These are phyloP conservation scores for Perdita meconis DNA, from an alignment of 2,888 invertebrate species.

Conservation along the genomic window DNA sequence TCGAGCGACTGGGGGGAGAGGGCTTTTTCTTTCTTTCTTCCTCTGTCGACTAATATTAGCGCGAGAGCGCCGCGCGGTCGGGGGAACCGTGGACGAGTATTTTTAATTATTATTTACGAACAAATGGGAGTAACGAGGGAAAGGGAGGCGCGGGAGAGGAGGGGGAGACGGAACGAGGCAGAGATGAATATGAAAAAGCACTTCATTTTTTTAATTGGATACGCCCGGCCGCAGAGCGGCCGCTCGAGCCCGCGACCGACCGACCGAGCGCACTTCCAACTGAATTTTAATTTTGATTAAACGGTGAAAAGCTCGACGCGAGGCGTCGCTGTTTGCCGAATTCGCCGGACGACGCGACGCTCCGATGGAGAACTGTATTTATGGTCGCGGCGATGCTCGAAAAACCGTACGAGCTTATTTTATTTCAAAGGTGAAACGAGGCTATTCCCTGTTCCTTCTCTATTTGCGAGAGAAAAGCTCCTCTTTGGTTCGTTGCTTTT, in stretches of 20 bases:
- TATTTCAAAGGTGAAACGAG: slow-evolving; percentile 1
- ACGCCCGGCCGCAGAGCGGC: slow-evolving; percentile 65
- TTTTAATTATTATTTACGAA: slow-evolving; percentile 82
- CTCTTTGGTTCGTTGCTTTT: no score
- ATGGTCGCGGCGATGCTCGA: background rate
- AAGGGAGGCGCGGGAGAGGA: slow-evolving; percentile 36
- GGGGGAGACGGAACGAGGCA: slow-evolving; percentile 44
- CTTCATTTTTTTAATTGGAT: slow-evolving; percentile 81
- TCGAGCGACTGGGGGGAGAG: slow-evolving; percentile 31
- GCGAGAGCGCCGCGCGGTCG: slow-evolving; percentile 42
- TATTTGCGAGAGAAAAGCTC: no score
- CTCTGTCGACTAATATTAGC: slow-evolving; percentile 72
- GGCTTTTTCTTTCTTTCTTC: slow-evolving; percentile 3
- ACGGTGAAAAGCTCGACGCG: slow-evolving; percentile 71
- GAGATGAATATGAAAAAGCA: slow-evolving; percentile 81
- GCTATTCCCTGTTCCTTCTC: background rate
- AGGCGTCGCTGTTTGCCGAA: slow-evolving; percentile 54
- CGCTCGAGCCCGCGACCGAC: slow-evolving; percentile 27
- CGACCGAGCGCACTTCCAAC: slow-evolving; percentile 61
- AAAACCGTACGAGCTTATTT: slow-evolving; percentile 19
- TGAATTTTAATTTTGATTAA: slow-evolving; percentile 82
- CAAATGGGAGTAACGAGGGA: slow-evolving; percentile 70
- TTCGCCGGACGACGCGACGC: slow-evolving; percentile 36
- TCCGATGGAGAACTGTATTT: slow-evolving; percentile 31
- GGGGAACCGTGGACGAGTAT: slow-evolving; percentile 73